phyloP scores from a whole-genome alignment of 2,888 invertebrate species.

The Bruchidius siliquastri region DNA sequence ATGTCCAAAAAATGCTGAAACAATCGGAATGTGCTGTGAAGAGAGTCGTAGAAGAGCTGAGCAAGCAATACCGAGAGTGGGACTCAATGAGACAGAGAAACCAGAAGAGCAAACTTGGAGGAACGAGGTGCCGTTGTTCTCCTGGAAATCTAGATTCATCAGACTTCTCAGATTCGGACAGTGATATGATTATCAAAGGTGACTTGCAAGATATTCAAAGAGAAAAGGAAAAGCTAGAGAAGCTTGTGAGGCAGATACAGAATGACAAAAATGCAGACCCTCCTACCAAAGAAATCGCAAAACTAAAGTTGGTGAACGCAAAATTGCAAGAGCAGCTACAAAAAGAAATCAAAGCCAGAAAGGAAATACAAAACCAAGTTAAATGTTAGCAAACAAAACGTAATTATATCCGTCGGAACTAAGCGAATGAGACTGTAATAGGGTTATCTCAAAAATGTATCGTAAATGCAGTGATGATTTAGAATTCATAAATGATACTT shows the following conservation, averaged over 20 bases:
- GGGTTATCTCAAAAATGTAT: neutral
- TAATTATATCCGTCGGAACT: neutral
- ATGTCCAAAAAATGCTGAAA: conserved; percentile 36
- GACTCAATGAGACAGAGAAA: conserved; percentile 13
- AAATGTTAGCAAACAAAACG: neutral
- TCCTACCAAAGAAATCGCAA: conserved; percentile 8
- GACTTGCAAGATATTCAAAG: conserved; percentile 12
- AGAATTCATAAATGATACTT: neutral
- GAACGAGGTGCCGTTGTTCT: neutral
- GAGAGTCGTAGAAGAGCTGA: conserved; percentile 37
- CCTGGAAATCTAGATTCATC: neutral
- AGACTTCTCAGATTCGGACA: conserved; percentile 9
- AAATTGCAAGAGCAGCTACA: conserved; percentile 13
- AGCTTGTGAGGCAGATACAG: conserved; percentile 10
- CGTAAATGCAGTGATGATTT: neutral
- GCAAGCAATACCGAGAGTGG: conserved; percentile 34
- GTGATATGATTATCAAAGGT: conserved; percentile 10
- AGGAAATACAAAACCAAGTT: conserved; percentile 8
- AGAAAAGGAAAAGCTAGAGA: conserved; percentile 10
- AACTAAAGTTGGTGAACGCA: conserved; percentile 8
- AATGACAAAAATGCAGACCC: conserved; percentile 3
- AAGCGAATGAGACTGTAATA: neutral
- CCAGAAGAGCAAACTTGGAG: neutral
- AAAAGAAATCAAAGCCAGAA: conserved; percentile 8
- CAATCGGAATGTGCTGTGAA: conserved; percentile 41